Base-by-base conservation (phyloP, 2,888 invertebrate genomes). In the Coelopa pilipes region DNA sequence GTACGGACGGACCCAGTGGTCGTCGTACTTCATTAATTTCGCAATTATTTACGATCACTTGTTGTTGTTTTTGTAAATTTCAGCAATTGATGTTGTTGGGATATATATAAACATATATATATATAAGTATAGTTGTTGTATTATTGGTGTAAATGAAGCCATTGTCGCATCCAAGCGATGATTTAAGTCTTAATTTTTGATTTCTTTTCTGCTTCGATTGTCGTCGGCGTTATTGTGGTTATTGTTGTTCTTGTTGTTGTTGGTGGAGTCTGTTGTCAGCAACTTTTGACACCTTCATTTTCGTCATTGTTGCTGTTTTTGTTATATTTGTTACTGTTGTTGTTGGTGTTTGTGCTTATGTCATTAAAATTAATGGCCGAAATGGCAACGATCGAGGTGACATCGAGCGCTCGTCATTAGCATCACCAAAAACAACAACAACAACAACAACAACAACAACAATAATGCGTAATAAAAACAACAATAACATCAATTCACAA, bases 191-290 rank as follows among this genome's bases (percentile, higher is more conserved):
- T 53, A 15, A 15, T 53, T 15, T 15, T 15, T 53, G 3, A 2
- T 15, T 15, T 9, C 4, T 15, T 53, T 53, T 53, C n/a, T 53
- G 53, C n/a, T 53, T 15, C 10, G 13, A 53, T 53, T 34, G 34
- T 34, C 34, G 34, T 34, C 34, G 34, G 7, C 7, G 34, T 34
- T 34, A 34, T 34, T 34, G n/a, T n/a, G n/a, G n/a, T n/a, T n/a
- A 34, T 60, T 60, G n/a, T 53, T 53, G 53, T n/a, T n/a, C n/a
- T n/a, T n/a, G n/a, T n/a, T n/a, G 60, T 60, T 60, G n/a, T 53
- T 53, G 53, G 15, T n/a, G 53, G 15, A 53, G 4, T 53, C 53
- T 15, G 2, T 53, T 53, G n/a, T 34, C 34, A 34, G 34, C 34
- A 53, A 53, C n/a, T 53, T 53, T 53, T 53, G 53, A 53, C 53